phyloP scores from a whole-genome alignment of 2,888 invertebrate genomes.

The Pelosia muscerda region DNA sequence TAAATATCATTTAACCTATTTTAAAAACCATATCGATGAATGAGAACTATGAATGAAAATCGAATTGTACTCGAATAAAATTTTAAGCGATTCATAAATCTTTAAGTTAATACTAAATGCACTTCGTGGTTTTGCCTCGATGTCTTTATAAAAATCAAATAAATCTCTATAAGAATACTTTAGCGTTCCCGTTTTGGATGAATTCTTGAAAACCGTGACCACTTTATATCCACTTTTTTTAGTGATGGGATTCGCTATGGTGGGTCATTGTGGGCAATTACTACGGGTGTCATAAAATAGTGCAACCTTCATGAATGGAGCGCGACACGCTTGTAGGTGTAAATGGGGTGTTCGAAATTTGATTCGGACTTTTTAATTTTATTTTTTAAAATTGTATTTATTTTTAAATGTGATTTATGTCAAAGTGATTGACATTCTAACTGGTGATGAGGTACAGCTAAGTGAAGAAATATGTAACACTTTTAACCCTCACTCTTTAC shows the following conservation, averaged over 20 bases:
- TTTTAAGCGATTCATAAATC: slow-evolving; percentile 50
- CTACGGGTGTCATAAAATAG: slow-evolving; percentile 77
- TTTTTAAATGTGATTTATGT: not conserved
- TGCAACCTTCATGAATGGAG: slow-evolving; percentile 64
- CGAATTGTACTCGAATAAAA: slow-evolving; percentile 35
- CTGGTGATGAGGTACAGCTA: not conserved
- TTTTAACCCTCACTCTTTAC: too few relatives aligned
- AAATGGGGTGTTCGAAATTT: slow-evolving; percentile 53
- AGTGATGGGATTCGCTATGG: slow-evolving; percentile 59
- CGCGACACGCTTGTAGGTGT: slow-evolving; percentile 36
- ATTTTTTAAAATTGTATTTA: not conserved
- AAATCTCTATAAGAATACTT: slow-evolving; percentile 63
- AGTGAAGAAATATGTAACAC: too few relatives aligned
- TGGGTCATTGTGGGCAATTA: slow-evolving; percentile 73
- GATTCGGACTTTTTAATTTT: not conserved
- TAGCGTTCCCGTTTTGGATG: slow-evolving; percentile 59
- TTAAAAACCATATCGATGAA: slow-evolving; percentile 37
- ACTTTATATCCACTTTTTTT: slow-evolving; percentile 66
- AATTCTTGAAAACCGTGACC: slow-evolving; percentile 69
- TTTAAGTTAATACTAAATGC: slow-evolving; percentile 41
- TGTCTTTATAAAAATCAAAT: slow-evolving; percentile 77
- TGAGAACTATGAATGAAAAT: slow-evolving; percentile 37
- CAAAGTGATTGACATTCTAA: not conserved
- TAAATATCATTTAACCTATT: slow-evolving; percentile 26
- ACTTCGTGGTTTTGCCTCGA: slow-evolving; percentile 55